Evolutionary conservation across 1,140 invertebrate species (phyloP).

Genomic region (Cotesia chilonis): DNA sequence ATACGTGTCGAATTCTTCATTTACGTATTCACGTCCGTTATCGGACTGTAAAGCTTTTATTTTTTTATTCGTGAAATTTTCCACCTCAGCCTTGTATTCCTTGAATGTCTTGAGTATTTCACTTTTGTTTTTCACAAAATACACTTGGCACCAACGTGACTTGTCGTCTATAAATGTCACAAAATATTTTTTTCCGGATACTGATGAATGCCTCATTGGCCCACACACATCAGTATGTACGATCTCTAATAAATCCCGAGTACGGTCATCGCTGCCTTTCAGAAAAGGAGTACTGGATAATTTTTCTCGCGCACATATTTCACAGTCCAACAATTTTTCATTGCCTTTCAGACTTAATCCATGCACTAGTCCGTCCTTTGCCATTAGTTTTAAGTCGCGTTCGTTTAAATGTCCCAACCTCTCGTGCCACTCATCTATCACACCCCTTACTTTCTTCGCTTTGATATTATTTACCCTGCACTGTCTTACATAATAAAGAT

Average conservation of each 20-base stretch:
- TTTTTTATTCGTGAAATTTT: constrained; percentile 16
- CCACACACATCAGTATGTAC: constrained; percentile 24
- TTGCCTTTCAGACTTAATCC: constrained; percentile 30
- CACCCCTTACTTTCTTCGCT: background rate
- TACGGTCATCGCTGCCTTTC: constrained; percentile 18
- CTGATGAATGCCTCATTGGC: constrained; percentile 17
- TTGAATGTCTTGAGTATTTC: constrained; percentile 2
- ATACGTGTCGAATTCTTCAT: constrained; percentile 7
- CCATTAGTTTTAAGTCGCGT: constrained; percentile 29
- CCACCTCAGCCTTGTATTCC: constrained; percentile 2
- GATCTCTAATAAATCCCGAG: constrained; percentile 15
- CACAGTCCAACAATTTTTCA: constrained; percentile 33
- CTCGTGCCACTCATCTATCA: constrained; percentile 33
- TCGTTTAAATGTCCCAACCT: constrained; percentile 35
- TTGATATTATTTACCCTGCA: background rate
- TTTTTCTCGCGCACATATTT: constrained; percentile 33
- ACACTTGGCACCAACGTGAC: constrained; percentile 16
- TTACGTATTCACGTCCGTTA: constrained; percentile 24
- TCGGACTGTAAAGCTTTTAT: constrained; percentile 26
- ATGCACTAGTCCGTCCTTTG: constrained; percentile 22
- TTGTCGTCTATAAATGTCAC: constrained; percentile 22
- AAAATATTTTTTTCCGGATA: constrained; percentile 6
- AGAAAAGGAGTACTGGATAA: constrained; percentile 29
- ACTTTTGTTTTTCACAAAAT: constrained; percentile 16
- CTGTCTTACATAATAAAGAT: constrained; percentile 33